phyloP scores from a whole-genome alignment of 2,797 vertebrate genomes.

The Salmo trutta region DNA sequence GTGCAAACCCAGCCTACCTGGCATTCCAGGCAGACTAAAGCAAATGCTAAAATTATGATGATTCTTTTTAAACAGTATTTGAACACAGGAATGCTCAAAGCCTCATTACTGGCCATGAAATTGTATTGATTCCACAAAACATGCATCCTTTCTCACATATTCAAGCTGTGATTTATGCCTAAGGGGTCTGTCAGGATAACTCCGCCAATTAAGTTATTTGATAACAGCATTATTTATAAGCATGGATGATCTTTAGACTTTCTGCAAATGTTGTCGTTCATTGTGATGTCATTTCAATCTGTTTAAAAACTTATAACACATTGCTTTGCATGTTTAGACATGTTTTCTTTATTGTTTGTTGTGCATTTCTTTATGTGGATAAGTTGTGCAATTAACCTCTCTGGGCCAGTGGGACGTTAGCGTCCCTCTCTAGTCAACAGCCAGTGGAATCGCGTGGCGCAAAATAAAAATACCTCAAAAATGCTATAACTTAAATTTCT shows the following conservation, averaged over 20 bases:
- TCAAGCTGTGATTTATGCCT: slow-evolving; percentile 33
- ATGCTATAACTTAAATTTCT: too few species aligned
- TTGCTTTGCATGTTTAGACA: not conserved
- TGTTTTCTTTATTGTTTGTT: not conserved
- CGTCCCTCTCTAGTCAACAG: too few species aligned
- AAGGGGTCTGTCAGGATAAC: slow-evolving; percentile 31
- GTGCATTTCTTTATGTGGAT: not conserved
- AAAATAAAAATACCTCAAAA: too few species aligned
- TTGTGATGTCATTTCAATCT: not conserved
- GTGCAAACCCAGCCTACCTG: too few species aligned
- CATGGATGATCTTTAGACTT: not conserved
- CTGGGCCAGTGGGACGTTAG: too few species aligned
- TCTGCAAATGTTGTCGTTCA: not conserved
- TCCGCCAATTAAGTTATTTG: slow-evolving; percentile 48
- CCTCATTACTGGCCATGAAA: slow-evolving; percentile 38
- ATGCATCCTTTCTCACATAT: slow-evolving; percentile 29
- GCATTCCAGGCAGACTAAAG: not conserved
- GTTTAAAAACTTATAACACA: not conserved
- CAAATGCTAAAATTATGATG: not conserved
- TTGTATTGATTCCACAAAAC: slow-evolving; percentile 60
- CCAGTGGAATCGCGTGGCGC: too few species aligned
- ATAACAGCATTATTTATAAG: slow-evolving; percentile 35
- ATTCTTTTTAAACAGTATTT: not conserved
- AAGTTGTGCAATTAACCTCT: not conserved
- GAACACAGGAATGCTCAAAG: slow-evolving; percentile 43